Base-by-base conservation (phyloP, 2,113 vertebrate species). In the Lepisosteus osseus region DNA sequence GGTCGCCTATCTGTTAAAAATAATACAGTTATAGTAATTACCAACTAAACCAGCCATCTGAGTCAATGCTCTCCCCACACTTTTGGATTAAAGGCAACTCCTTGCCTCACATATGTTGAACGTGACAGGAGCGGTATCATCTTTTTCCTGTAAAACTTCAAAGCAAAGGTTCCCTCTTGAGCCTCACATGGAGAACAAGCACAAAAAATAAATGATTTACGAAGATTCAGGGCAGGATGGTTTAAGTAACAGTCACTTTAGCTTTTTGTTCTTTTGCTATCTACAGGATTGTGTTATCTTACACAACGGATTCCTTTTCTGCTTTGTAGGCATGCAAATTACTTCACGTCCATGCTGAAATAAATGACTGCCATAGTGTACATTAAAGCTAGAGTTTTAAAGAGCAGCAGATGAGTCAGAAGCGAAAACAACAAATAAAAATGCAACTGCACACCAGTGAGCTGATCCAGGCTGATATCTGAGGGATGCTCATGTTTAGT, bases 401-500 rank as follows among this genome's bases (percentile, higher is more conserved):
- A 51, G 13, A n/a, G 40, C 14, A 7, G 14, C 55, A 67, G 68
- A 75, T 75, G 69, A 55, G 63, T 45, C 65, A 44, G 54, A 17
- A 70, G 14, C 15, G 11, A 13, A 62, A 40, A 55, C 43, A 13
- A 59, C 70, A 69, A 59, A 69, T 72, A 54, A 72, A 72, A 72
- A 72, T 72, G 66, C 74, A 69, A 62, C 43, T 40, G 61, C 70
- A 69, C 29, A 59, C 68, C 63, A 51, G 14, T 3, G 41, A 65
- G 66, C 72, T 69, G 56, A 68, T 71, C 65, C 51, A 9, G 45
- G 68, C 61, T 72, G 51, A 76, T 74, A 74, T 71, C 57, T 54
- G 59, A 69, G 55, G 61, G 61, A 65, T 67, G 61, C 69, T 56
- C 70, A 67, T 59, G 54, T 76, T 76, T 68, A 73, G 69, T 65